These are phyloP conservation scores for Pycnonotus jocosus DNA, from an alignment of 2,113 vertebrate genomes.

Conservation along the genomic window DNA sequence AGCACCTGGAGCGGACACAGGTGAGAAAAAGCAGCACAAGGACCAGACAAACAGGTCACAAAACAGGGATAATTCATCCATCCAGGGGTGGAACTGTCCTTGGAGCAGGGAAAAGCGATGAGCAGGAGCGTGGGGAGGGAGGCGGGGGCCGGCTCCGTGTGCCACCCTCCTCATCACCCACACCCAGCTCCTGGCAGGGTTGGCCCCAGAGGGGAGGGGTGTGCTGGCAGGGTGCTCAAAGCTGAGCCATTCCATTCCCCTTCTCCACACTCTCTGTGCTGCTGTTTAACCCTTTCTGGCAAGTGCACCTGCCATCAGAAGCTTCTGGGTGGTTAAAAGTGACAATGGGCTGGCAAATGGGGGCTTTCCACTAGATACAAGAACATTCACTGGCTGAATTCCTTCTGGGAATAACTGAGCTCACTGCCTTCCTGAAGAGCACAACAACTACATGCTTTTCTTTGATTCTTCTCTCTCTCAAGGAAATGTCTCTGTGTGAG, in stretches of 20 bases:
- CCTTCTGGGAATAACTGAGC: background rate
- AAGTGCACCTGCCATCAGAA: accelerated
- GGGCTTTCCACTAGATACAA: accelerated
- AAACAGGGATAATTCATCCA: background rate
- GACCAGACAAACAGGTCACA: background rate
- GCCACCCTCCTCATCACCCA: background rate
- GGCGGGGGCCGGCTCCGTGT: background rate
- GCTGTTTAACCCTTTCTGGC: background rate
- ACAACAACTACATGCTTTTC: accelerated
- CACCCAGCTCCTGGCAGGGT: background rate
- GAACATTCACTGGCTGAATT: background rate
- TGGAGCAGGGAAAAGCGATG: background rate
- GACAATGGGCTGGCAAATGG: accelerated
- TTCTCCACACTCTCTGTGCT: background rate
- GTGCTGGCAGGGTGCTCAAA: background rate
- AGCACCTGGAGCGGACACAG: accelerated
- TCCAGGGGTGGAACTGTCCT: background rate
- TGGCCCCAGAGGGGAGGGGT: background rate
- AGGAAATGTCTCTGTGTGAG: background rate
- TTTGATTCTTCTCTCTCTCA: background rate
- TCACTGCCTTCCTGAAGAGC: background rate
- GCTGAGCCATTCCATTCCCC: background rate
- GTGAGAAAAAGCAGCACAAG: background rate
- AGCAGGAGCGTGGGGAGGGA: background rate
- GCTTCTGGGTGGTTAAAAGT: background rate